Evolutionary conservation across 2,113 vertebrate species (phyloP), one percentile per base, ranked within the genome.

Genomic region (Aix galericulata): DNA sequence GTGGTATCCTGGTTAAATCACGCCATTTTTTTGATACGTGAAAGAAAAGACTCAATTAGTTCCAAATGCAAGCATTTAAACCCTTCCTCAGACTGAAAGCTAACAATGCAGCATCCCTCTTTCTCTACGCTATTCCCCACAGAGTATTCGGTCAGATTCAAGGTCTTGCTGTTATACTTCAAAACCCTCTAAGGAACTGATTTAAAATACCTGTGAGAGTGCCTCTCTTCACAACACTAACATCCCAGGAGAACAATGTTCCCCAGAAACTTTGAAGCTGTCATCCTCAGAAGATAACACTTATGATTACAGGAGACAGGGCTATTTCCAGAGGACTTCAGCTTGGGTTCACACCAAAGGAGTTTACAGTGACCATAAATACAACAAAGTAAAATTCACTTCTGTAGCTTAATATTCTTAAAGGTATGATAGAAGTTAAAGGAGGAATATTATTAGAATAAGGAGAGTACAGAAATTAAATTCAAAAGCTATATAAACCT

Each of bases 261-360:
- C 62, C 88, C 68, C 58, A 66, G 92, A 53, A 97, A 68, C 77
- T 64, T 17, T 86, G 69, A 53, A 73, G 80, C 88, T 92, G 86
- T 82, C 92, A 96, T 74, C 56, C 90, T 86, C 94, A 68, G 40
- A 83, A 63, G 82, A 68, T 76, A 90, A 56, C 86, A 76, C 66
- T 86, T 75, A 74, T 36, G 52, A 93, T 88, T 86, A 36, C 5
- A 52, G 62, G 44, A 94, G 90, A 62, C 32, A 82, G 68, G 73
- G 22, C 62, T 84, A 2, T 56, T 90, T 84, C 92, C 88, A 91
- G 40, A 94, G 73, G 36, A 73, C 76, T 93, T 81, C 32, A 78
- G 88, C 48, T 23, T 32, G 46, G 42, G 60, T 48, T 92, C 44
- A 29, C 42, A 81, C 32, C n/a, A 38, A 6, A 63, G 31, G 25